phyloP scores from a whole-genome alignment of 2,797 vertebrate species.

The Enteromius treurensis region DNA sequence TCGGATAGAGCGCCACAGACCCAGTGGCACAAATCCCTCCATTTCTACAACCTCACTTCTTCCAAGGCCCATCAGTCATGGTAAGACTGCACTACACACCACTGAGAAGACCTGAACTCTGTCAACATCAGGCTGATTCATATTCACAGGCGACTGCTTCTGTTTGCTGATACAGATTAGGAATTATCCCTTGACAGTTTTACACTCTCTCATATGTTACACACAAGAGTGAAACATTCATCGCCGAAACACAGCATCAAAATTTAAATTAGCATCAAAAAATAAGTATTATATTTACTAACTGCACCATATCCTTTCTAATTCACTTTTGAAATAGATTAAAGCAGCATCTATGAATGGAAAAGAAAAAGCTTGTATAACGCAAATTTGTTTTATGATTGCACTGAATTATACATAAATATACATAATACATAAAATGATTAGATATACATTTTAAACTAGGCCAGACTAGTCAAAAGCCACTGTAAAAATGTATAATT shows the following conservation, averaged over 20 bases:
- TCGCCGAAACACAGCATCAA: neutral
- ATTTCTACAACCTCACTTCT: slow-evolving; percentile 21
- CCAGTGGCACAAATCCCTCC: slow-evolving; percentile 39
- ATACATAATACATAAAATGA: neutral
- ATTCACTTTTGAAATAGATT: slow-evolving; percentile 1
- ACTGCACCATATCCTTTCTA: neutral
- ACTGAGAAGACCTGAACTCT: neutral
- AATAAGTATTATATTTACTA: neutral
- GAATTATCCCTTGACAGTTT: neutral
- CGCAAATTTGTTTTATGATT: neutral
- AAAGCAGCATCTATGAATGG: neutral
- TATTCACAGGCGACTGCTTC: slow-evolving; percentile 13
- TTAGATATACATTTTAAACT: neutral
- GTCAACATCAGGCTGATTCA: slow-evolving; percentile 12
- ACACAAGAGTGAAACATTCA: neutral
- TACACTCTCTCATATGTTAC: neutral
- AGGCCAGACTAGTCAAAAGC: neutral
- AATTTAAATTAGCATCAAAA: neutral
- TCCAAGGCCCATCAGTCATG: slow-evolving; percentile 32
- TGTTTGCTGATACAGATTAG: slow-evolving; percentile 21
- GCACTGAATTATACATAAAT: neutral
- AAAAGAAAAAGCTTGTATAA: neutral
- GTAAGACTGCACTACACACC: neutral
- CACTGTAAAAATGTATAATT: neutral
- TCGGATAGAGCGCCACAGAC: slow-evolving; percentile 30